Conservation (phyloP, 2,797 vertebrate genomes). For the Pangasius larnaudii region DNA sequence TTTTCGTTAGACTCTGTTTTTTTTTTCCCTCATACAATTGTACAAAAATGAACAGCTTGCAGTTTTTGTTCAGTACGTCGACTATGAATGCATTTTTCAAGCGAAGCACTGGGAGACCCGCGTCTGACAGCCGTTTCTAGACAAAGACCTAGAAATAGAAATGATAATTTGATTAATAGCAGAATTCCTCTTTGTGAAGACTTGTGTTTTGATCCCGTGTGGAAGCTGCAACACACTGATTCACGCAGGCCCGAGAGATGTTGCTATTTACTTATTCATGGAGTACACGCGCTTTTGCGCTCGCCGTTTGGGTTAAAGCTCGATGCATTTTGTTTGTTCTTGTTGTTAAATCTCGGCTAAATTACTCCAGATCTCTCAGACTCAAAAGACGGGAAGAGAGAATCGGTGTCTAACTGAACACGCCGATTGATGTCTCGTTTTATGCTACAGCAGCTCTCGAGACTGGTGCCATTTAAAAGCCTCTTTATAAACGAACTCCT, state of each 20-base stretch:
- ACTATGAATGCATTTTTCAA: conserved; percentile 2
- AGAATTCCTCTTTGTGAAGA: conserved; percentile 18
- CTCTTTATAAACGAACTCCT: neutral
- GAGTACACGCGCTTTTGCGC: neutral
- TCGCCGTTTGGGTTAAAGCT: neutral
- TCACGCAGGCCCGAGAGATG: neutral
- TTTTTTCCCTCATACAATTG: neutral
- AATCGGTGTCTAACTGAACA: neutral
- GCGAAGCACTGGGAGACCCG: neutral
- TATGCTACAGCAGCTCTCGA: neutral
- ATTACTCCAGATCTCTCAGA: conserved; percentile 6
- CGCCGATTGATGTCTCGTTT: neutral
- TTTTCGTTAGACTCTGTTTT: neutral
- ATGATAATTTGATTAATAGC: conserved; percentile 38
- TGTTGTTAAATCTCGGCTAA: conserved; percentile 15
- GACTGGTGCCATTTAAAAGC: neutral
- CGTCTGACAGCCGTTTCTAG: conserved; percentile 2
- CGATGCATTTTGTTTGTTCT: neutral
- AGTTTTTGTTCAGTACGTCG: neutral
- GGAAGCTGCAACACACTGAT: neutral
- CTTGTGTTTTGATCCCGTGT: conserved; percentile 40
- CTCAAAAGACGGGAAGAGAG: neutral
- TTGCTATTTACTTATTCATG: conserved; percentile 24
- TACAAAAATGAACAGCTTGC: neutral
- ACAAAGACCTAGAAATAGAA: conserved; percentile 40